phyloP scores from a whole-genome alignment of 2,888 invertebrate genomes.

The Melipona beecheii region DNA sequence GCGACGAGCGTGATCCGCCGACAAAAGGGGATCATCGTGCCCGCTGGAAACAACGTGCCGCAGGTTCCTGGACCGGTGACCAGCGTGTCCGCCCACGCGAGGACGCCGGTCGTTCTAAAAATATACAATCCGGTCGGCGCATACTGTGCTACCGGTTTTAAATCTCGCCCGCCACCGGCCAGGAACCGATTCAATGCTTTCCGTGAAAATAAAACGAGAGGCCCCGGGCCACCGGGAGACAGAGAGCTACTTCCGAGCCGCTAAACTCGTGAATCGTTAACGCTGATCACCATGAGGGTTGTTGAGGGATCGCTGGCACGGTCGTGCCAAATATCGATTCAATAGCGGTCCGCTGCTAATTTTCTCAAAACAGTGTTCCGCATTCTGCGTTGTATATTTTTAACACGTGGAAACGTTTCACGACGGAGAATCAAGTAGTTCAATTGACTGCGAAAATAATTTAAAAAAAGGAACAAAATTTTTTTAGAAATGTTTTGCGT shows the following conservation, averaged over 20 bases:
- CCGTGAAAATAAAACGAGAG: constrained; percentile 61
- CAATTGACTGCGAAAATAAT: neutral
- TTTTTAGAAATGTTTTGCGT: neutral
- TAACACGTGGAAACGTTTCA: neutral
- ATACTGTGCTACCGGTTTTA: constrained; percentile 81
- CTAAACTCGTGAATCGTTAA: constrained; percentile 53
- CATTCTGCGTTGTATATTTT: neutral
- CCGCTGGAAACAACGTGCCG: constrained; percentile 61
- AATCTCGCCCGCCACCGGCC: constrained; percentile 73
- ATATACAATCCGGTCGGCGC: constrained; percentile 75
- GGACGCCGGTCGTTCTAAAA: constrained; percentile 77
- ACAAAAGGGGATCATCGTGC: constrained; percentile 39
- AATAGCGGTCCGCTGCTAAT: neutral
- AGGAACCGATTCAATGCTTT: constrained; percentile 59
- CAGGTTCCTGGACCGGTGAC: constrained; percentile 73
- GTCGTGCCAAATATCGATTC: constrained; percentile 28
- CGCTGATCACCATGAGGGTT: constrained; percentile 29
- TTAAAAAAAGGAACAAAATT: too few species aligned
- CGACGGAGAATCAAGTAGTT: neutral
- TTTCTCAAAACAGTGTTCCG: neutral
- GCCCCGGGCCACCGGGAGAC: constrained; percentile 7
- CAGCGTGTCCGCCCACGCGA: constrained; percentile 77
- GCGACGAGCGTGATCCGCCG: constrained; percentile 16
- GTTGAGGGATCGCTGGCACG: constrained; percentile 16
- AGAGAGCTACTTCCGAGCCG: constrained; percentile 28